phyloP scores from a whole-genome alignment of 2,797 vertebrate species.

The Coluber constrictor region DNA sequence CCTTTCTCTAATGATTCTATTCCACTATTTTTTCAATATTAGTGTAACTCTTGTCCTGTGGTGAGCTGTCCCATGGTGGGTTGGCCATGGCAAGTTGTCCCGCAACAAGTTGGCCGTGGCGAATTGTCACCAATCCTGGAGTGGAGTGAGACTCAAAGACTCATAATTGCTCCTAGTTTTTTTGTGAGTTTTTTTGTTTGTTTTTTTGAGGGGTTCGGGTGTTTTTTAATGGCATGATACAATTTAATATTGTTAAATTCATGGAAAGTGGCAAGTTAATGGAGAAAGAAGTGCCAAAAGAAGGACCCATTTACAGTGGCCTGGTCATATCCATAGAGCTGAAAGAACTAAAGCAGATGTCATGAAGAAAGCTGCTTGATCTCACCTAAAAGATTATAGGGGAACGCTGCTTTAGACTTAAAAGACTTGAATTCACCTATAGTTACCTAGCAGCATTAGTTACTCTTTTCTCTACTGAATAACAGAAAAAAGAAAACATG shows the following conservation, averaged over 20 bases:
- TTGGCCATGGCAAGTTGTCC: not conserved
- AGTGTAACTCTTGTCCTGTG: not conserved
- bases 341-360: not conserved
- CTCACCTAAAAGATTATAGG: not conserved
- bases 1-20: not conserved
- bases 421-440: not conserved
- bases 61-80: not conserved
- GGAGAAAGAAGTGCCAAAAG: not conserved
- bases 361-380: not conserved
- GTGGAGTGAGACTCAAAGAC: not conserved
- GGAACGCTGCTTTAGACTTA: not conserved
- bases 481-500: not conserved
- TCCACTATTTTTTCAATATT: not conserved
- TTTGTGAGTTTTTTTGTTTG: no score
- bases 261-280: not conserved
- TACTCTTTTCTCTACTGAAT: not conserved
- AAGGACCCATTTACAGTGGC: not conserved
- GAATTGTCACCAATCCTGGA: not conserved
- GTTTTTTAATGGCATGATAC: not conserved
- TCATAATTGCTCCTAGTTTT: not conserved
- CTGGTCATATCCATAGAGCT: not conserved
- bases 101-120: not conserved
- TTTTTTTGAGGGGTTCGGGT: not conserved
- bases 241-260: not conserved
- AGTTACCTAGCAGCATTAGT: not conserved